Percentiles rank a stretch among this genome's conserved stretches.
These are phyloP conservation scores for Cryptomyrus ogoouensis DNA, from an alignment of 2,113 vertebrate genomes.

Conservation along the genomic window DNA sequence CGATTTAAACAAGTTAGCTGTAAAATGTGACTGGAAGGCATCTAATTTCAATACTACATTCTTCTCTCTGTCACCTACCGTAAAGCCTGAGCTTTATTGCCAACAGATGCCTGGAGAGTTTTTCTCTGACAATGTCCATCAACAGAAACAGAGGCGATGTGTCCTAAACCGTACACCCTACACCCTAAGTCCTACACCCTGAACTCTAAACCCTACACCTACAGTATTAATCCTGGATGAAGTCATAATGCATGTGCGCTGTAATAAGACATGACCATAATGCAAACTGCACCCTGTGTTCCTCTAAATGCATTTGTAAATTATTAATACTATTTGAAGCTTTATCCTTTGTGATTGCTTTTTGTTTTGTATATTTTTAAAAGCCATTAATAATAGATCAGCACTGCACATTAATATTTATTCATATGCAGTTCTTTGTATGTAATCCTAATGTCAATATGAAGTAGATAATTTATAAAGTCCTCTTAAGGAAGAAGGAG, in stretches of 20 bases:
- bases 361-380: not conserved
- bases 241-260: not conserved
- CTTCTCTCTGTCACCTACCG: not conserved
- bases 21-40: not conserved
- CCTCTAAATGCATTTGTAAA: not conserved
- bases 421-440: not conserved
- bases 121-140: not conserved
- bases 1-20: not conserved
- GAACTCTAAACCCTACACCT: not conserved
- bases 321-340: conserved; percentile 3
- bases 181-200: not conserved
- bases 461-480: not conserved
- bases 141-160: not conserved
- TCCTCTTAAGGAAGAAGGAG: not conserved
- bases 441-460: not conserved
- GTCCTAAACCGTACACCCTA: not conserved
- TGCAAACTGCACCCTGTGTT: not conserved
- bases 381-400: conserved; percentile 1
- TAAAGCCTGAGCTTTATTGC: not conserved
- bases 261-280: not conserved
- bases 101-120: not conserved
- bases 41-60: not conserved
- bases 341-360: not conserved
- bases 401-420: conserved; percentile 2
- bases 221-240: not conserved